A percentile compares a stretch with the other conserved stretches of the same genome.
Conservation (phyloP, 2,113 vertebrate genomes). For the Brienomyrus longianalis region DNA sequence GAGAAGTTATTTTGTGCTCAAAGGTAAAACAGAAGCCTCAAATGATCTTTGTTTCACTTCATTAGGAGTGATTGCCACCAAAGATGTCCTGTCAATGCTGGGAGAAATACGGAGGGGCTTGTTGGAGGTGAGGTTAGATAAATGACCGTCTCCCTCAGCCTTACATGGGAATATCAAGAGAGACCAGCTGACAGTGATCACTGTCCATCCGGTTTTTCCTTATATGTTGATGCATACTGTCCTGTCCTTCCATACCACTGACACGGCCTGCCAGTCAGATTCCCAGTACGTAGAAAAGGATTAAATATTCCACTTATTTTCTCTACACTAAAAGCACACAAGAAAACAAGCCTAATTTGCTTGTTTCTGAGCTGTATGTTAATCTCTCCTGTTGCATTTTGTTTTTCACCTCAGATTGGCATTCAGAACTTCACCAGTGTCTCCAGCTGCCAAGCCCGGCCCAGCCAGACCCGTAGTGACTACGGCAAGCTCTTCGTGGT, state of each 20-base stretch:
- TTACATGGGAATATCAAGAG: not conserved
- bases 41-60: not conserved
- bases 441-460: slow-evolving; percentile 70
- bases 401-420: slow-evolving; percentile 67
- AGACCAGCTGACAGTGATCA: not conserved
- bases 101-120: slow-evolving; percentile 76
- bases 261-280: not conserved
- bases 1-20: not conserved
- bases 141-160: not conserved
- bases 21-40: not conserved
- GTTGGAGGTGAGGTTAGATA: slow-evolving; percentile 63
- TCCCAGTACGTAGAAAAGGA: not conserved
- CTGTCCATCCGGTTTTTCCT: not conserved
- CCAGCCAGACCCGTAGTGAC: slow-evolving; percentile 80
- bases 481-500: slow-evolving; percentile 95
- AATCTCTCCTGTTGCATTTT: not conserved
- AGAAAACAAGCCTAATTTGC: not conserved
- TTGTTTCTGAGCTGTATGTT: not conserved
- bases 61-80: slow-evolving; percentile 78
- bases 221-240: not conserved
- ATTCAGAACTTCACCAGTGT: slow-evolving; percentile 82
- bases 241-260: not conserved
- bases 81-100: slow-evolving; percentile 81
- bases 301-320: not conserved
- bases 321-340: not conserved